Evolutionary conservation across 2,797 vertebrate species (phyloP).

Genomic region (Myioborus melanocephalus): DNA sequence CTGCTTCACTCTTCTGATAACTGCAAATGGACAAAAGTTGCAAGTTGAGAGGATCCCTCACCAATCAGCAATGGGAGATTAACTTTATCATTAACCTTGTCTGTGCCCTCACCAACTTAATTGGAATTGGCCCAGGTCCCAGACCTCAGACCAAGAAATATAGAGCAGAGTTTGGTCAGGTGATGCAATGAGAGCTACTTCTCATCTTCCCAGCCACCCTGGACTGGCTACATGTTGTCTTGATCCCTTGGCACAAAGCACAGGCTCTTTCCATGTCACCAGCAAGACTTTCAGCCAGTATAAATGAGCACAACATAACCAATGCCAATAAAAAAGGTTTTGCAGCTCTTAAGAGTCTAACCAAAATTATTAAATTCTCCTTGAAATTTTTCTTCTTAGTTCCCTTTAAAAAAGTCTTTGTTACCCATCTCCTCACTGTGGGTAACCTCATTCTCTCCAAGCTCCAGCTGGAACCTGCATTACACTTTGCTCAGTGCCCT

Average conservation of each 20-base stretch:
- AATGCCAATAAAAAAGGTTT: neutral
- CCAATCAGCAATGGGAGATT: conserved; percentile 31
- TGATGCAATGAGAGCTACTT: neutral
- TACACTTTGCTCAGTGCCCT: neutral
- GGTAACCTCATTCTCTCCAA: conserved; percentile 40
- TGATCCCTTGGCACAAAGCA: neutral
- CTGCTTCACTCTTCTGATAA: neutral
- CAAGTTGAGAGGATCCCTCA: conserved; percentile 7
- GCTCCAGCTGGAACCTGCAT: conserved; percentile 47
- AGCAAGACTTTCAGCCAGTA: neutral
- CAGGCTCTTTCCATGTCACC: neutral
- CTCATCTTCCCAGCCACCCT: neutral
- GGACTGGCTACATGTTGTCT: neutral
- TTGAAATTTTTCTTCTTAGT: neutral
- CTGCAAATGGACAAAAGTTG: conserved; percentile 13
- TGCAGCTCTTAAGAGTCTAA: neutral
- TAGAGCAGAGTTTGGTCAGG: neutral
- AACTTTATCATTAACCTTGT: conserved; percentile 48
- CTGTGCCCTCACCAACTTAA: conserved; percentile 26
- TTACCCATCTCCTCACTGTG: conserved; percentile 1
- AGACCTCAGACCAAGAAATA: conserved; percentile 5
- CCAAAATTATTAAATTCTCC: neutral
- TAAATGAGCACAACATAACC: neutral
- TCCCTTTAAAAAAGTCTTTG: neutral
- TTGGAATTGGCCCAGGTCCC: conserved; percentile 39